These are phyloP conservation scores for Helicoverpa zea DNA, from an alignment of 1,140 invertebrate species.

Conservation along the genomic window DNA sequence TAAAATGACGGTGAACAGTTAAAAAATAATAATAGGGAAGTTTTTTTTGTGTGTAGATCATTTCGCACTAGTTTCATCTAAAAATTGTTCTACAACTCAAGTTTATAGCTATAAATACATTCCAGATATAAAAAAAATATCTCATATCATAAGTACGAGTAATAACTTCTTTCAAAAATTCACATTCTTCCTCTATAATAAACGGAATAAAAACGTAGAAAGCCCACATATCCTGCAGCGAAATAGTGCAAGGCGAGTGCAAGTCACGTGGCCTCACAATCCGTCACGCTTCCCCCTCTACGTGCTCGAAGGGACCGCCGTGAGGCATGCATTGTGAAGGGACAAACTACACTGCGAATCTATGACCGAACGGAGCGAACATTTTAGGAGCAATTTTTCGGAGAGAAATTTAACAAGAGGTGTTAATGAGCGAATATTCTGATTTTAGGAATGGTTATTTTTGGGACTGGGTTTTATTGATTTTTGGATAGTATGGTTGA, in stretches of 20 bases:
- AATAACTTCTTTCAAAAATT: neutral
- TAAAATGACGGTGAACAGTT: too few relatives aligned
- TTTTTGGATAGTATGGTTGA: neutral
- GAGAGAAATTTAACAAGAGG: neutral
- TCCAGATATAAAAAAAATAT: neutral
- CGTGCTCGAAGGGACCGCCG: neutral
- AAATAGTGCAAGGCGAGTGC: neutral
- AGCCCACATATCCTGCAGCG: constrained; percentile 1
- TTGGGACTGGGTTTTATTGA: neutral
- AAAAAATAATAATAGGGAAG: too few relatives aligned
- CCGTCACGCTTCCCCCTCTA: constrained; percentile 19
- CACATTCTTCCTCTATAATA: neutral
- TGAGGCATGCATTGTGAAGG: neutral
- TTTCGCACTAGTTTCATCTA: too few relatives aligned
- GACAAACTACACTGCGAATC: neutral
- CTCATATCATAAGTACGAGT: neutral
- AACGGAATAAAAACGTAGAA: neutral
- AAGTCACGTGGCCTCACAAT: constrained; percentile 28
- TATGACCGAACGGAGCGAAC: too few relatives aligned
- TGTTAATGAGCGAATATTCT: neutral
- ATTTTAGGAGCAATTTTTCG: neutral
- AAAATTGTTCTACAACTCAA: too few relatives aligned
- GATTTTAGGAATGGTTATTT: too few relatives aligned
- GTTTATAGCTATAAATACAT: neutral
- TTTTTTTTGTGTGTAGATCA: too few relatives aligned